Evolutionary conservation across 2,797 vertebrate species (phyloP).

Genomic region (Buceros bicornis): DNA sequence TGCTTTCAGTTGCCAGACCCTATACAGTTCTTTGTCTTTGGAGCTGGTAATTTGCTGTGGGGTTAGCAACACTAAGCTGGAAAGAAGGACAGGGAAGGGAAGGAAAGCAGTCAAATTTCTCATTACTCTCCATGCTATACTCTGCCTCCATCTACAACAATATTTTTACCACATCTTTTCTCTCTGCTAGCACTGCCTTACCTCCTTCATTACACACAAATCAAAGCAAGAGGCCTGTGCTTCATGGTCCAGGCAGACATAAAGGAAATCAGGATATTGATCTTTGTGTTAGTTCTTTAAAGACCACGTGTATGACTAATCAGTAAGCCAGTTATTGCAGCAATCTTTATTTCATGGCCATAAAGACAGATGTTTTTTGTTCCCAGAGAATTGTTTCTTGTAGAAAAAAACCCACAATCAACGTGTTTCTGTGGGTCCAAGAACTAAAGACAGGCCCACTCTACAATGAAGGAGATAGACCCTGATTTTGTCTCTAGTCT

Average conservation of each 20-base stretch:
- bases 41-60: conserved; percentile 73
- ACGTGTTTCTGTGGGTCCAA: background rate
- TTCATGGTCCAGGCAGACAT: conserved; percentile 66
- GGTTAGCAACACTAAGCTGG: conserved; percentile 29
- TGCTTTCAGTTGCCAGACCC: conserved; percentile 76
- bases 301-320: conserved; percentile 51
- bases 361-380: conserved; percentile 16
- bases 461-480: background rate
- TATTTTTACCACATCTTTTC: conserved; percentile 76
- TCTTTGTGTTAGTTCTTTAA: conserved; percentile 67
- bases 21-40: conserved; percentile 73
- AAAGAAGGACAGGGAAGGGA: background rate
- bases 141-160: conserved; percentile 65
- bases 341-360: conserved; percentile 20
- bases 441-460: background rate
- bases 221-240: conserved; percentile 74
- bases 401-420: background rate
- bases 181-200: conserved; percentile 39
- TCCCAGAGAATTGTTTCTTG: background rate
- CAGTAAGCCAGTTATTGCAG: conserved; percentile 12
- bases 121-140: conserved; percentile 66
- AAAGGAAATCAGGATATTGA: conserved; percentile 77
- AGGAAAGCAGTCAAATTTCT: conserved; percentile 64
- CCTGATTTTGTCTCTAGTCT: background rate
- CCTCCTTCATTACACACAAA: conserved; percentile 72